Evolutionary conservation across 2,797 vertebrate species (phyloP).

Genomic region (Anniella stebbinsi): DNA sequence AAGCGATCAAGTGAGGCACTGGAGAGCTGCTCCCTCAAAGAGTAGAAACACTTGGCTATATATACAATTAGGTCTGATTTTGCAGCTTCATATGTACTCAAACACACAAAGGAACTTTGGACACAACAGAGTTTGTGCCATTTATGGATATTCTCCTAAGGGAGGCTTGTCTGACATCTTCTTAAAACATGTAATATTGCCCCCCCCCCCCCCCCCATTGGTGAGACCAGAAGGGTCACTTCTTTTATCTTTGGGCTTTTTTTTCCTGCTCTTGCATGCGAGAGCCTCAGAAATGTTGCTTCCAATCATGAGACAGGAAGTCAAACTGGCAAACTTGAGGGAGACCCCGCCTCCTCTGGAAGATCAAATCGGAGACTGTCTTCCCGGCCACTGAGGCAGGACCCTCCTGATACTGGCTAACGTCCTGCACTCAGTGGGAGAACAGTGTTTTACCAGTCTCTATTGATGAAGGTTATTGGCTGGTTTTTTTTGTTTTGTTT

Average conservation of each 20-base stretch:
- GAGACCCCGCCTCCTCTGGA: no score
- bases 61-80: background rate
- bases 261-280: no score
- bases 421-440: no score
- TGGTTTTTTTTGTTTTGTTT: accelerated
- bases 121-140: background rate
- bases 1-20: background rate
- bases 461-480: background rate
- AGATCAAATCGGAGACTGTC: no score
- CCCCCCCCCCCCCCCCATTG: background rate
- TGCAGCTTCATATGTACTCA: background rate
- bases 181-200: background rate
- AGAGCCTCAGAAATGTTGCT: no score
- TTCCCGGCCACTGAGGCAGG: no score
- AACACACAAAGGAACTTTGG: background rate
- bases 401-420: no score
- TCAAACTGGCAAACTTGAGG: no score
- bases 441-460: background rate
- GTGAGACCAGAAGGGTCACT: no score
- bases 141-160: background rate
- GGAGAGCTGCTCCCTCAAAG: background rate
- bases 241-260: no score
- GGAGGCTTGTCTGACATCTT: background rate
- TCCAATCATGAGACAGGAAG: no score
- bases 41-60: no score